Evolutionary conservation across 2,888 invertebrate genomes (phyloP).

Genomic region (Acrocyrtus sp.): DNA sequence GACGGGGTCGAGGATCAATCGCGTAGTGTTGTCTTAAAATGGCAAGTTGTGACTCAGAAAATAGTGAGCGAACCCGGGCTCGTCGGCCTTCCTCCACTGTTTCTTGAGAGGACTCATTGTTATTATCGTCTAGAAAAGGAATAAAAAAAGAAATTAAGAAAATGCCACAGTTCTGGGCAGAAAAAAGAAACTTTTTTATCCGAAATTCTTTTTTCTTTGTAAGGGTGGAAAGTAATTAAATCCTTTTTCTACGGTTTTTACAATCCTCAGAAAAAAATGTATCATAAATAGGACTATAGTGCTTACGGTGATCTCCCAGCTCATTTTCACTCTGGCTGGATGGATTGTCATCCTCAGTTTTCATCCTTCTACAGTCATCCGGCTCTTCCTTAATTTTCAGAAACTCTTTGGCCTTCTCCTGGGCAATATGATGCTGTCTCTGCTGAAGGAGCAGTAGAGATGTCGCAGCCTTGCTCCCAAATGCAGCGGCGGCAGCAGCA

Average conservation of each 20-base stretch:
- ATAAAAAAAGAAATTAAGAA: slow-evolving; percentile 21
- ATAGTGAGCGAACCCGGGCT: slow-evolving; percentile 84
- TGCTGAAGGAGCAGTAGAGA: slow-evolving; percentile 38
- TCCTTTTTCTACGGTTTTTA: too few relatives aligned
- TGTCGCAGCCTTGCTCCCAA: slow-evolving; percentile 27
- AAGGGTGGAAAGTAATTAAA: too few relatives aligned
- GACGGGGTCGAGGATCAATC: slow-evolving; percentile 90
- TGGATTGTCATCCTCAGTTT: slow-evolving; percentile 60
- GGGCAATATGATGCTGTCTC: slow-evolving; percentile 32
- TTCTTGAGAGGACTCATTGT: slow-evolving; percentile 57
- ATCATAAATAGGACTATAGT: not conserved
- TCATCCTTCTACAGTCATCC: slow-evolving; percentile 30
- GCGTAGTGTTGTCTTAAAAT: slow-evolving; percentile 90
- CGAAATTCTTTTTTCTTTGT: too few relatives aligned
- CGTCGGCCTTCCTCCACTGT: slow-evolving; percentile 62
- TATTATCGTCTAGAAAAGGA: slow-evolving; percentile 52
- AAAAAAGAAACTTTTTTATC: slow-evolving; percentile 27
- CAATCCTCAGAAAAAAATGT: too few relatives aligned
- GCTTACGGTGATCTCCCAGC: slow-evolving; percentile 62
- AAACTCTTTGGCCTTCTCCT: slow-evolving; percentile 34
- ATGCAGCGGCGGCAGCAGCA: slow-evolving; percentile 30
- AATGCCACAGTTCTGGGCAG: slow-evolving; percentile 24
- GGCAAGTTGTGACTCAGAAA: slow-evolving; percentile 92
- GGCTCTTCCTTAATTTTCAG: slow-evolving; percentile 68
- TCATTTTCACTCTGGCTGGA: slow-evolving; percentile 63